These are phyloP conservation scores for Cebus imitator DNA, from an alignment of 2,113 vertebrate species.

Conservation along the genomic window DNA sequence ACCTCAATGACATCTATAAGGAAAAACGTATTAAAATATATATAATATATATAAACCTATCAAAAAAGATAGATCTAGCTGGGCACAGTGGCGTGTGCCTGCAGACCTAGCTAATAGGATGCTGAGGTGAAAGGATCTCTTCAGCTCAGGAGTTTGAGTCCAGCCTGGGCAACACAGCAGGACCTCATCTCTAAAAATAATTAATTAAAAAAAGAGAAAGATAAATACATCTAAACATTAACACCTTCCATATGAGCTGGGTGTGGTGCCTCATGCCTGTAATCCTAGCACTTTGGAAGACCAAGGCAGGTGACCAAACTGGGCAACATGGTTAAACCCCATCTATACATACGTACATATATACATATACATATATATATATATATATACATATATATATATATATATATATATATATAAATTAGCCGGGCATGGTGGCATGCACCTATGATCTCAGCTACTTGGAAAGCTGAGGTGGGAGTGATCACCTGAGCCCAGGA, in stretches of 20 bases:
- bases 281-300: background rate
- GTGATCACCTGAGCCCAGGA: background rate
- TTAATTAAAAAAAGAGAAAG: background rate
- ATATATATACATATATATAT: background rate
- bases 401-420: background rate
- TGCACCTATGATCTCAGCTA: background rate
- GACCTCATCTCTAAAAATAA: background rate
- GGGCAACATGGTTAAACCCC: background rate
- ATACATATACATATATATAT: no score
- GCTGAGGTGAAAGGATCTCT: background rate
- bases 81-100: background rate
- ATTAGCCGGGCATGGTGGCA: background rate
- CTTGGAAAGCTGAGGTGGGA: background rate
- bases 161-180: background rate
- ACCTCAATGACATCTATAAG: background rate
- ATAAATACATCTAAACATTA: background rate
- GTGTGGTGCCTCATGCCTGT: background rate
- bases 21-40: background rate
- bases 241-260: background rate
- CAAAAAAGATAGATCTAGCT: background rate
- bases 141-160: background rate
- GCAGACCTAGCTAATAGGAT: background rate
- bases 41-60: background rate
- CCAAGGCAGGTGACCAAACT: background rate
- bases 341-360: background rate